Base-by-base conservation (phyloP, 2,797 vertebrate genomes). In the Varecia variegata region DNA sequence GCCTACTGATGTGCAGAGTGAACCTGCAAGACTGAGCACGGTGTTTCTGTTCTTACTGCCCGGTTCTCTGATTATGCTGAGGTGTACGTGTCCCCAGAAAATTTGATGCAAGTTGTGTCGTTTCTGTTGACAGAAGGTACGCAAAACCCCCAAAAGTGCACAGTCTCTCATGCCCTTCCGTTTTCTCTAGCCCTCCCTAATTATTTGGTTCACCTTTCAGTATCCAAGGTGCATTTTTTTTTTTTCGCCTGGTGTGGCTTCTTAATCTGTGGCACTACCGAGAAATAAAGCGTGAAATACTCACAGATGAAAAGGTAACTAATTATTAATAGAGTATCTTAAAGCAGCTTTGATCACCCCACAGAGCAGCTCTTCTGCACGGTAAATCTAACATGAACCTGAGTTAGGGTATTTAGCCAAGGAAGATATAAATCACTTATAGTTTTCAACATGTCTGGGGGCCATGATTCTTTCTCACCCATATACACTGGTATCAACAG, bases 21-120 rank as follows among this genome's bases (percentile, higher is more conserved):
- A 77, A 60, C 73, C 40, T 30, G 38, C 14, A 65, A 90, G 80
- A 60, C 80, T 50, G 65, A 67, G 5, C 40, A 71, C 3, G 11
- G 7, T 14, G 58, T 74, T 76, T 93, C 76, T 88, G 50, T 88
- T 90, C 54, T 73, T 47, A 21, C 76, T 73, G 71, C 27, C 30
- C 52, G 27, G n/a, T 62, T 60, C n/a, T 96, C 47, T 77, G 85
- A 88, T 97, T 73, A 90, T 76, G 45, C 17, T 35, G 45, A 94
- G 45, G 40, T 86, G 52, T 88, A 54, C 65, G 10, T 65, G 7
- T 77, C 83, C 70, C 84, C 83, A 13, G 45, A 87, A 96, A 54
- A 88, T 71, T 2, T 18, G 30, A 88, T 71, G 32, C 73, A 71
- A 38, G 58, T 35, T 27, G 23, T 93, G 50, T 15, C 54, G 38